phyloP scores from a whole-genome alignment of 2,888 invertebrate species.

The Encarsia formosa region DNA sequence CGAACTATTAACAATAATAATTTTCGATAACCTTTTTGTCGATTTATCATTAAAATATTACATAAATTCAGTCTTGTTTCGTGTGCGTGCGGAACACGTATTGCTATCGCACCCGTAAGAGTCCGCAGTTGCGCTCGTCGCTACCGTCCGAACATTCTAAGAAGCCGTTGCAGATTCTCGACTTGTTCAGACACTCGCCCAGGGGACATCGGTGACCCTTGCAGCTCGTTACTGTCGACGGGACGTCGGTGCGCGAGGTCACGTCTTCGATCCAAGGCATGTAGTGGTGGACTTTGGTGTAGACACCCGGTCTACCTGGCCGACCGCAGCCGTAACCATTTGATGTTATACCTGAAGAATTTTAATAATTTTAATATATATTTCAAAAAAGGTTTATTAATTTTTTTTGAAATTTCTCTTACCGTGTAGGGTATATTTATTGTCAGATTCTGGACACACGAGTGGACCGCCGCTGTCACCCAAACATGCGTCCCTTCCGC shows the following conservation, averaged over 20 bases:
- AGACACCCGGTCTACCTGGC: conserved; percentile 74
- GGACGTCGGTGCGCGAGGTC: conserved; percentile 44
- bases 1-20: too few species aligned
- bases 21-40: too few species aligned
- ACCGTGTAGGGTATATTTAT: conserved; percentile 46
- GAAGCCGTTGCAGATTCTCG: conserved; percentile 72
- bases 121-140: conserved; percentile 63
- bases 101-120: conserved; percentile 1
- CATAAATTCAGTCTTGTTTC: conserved; percentile 6
- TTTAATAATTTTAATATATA: not conserved
- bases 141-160: conserved; percentile 75
- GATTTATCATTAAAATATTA: too few species aligned
- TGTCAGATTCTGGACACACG: conserved; percentile 65
- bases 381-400: not conserved
- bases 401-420: conserved; percentile 8
- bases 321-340: conserved; percentile 78
- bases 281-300: conserved; percentile 69
- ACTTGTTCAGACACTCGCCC: conserved; percentile 69
- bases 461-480: conserved; percentile 78
- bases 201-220: conserved; percentile 71
- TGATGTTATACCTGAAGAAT: conserved; percentile 64
- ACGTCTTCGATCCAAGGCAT: conserved; percentile 66
- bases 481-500: conserved; percentile 75
- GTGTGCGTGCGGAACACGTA: not conserved
- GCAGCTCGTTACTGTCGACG: conserved; percentile 49